Base-by-base conservation (phyloP, 2,797 vertebrate species). In the Intellagama lesueurii region DNA sequence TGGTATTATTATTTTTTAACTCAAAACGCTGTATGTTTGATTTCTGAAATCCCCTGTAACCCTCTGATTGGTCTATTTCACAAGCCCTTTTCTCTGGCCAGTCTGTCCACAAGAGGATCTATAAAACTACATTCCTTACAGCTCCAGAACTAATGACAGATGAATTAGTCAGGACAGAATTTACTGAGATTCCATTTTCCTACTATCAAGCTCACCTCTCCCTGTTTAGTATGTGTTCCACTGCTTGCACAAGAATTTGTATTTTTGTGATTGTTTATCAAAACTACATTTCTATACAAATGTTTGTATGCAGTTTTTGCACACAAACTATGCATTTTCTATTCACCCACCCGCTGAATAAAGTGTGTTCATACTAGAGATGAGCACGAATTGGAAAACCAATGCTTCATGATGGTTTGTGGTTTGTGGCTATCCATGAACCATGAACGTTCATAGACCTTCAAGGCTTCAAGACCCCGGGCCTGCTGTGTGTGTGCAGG, bases 1-100 rank as follows among this genome's bases (percentile, higher is more conserved):
- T 92, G 91, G 92, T 94, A 89, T 92, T 96, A 96, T 96, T 97
- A 40, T 96, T 96, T 95, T 93, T 91, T 93, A 95, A 96, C 96
- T 92, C 91, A 94, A 89, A 91, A 90, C 93, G 95, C 93, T 91
- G 91, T 93, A 81, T 96, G 94, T 96, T 97, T 96, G 96, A 96
- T 95, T 95, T 97, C 88, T 80, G 89, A 96, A 96, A 96, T 96
- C 95, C 94, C 7, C 92, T 93, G 11, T 92, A 97, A 96, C 94
- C 96, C 95, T 90, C 89, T 94, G 85, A 92, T 89, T 92, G 79
- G 89, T 94, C 92, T 96, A 93, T 96, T 97, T 96, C 96, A 92
- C 87, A 91, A 90, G 93, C 22, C 87, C 91, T 95, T 95, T 95
- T 95, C 94, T 93, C 94, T 95, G 94, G 91, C 89, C 94, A 96